These are phyloP conservation scores for Marmota flaviventris DNA, from an alignment of 2,113 vertebrate genomes.

Conservation along the genomic window DNA sequence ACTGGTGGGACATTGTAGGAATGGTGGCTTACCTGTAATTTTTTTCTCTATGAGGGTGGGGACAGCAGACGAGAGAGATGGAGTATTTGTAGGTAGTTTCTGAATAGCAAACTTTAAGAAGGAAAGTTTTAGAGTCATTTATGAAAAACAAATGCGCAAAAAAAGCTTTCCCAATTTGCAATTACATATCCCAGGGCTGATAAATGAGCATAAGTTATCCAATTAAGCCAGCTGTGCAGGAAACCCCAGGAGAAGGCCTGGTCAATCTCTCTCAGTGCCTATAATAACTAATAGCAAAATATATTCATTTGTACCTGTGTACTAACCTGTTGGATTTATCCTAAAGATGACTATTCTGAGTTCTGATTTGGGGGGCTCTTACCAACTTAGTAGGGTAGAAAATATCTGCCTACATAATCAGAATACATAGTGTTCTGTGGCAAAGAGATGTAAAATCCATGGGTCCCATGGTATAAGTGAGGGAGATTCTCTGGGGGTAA, in stretches of 20 bases:
- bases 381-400: neutral
- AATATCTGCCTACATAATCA: neutral
- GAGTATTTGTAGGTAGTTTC: neutral
- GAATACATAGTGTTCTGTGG: neutral
- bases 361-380: neutral
- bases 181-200: neutral
- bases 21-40: neutral
- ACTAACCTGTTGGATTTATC: neutral
- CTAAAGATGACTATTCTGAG: neutral
- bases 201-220: neutral
- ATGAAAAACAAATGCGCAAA: neutral
- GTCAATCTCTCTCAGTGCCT: neutral
- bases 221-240: neutral
- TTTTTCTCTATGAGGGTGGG: neutral
- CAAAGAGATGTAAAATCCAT: neutral
- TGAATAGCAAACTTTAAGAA: neutral
- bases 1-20: neutral
- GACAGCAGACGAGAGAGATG: rapidly evolving
- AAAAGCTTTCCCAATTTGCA: neutral
- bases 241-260: neutral
- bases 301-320: neutral
- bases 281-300: neutral
- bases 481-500: neutral
- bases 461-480: neutral
- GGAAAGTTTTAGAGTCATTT: neutral